Evolutionary conservation across 1,140 invertebrate genomes (phyloP), one percentile per base, ranked within the genome.

Genomic region (Drosophila triauraria): DNA sequence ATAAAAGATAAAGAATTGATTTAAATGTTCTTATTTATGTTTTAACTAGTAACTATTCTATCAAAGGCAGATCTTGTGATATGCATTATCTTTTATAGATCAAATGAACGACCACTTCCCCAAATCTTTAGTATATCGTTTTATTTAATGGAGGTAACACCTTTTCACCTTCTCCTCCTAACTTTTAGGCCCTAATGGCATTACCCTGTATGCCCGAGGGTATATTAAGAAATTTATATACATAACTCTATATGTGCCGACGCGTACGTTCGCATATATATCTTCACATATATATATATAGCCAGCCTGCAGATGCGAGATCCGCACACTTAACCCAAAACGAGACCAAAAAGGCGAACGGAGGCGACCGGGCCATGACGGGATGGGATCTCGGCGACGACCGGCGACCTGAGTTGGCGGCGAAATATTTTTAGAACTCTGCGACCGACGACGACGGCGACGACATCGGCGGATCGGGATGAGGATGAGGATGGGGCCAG

Each of bases 241-340:
- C 25, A 76, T 54, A 62, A 42, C 69, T 59, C 59, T 78, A 78
- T 58, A 75, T 59, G 42, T 50, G 68, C 57, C 38, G 27, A 43
- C 61, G 56, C 56, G 56, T 43, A 61, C 38, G 57, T 27, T 38
- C 32, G 7, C 20, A 72, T 53, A 35, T 30, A 51, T 50, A 77
- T 51, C 46, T 57, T 40, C 42, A 23, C 9, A 35, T 64, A 72
- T 71, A 53, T 38, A 69, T 65, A 74, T 74, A 75, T 53, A 75
- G 69, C 27, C 71, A 75, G 71, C 70, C 70, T 68, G 67, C 75
- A 80, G 71, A 68, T 83, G 81, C 63, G 67, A 61, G 67, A 78
- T 78, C 72, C 80, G 80, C 85, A 84, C 85, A 88, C 84, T 88
- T 88, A 88, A 88, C 84, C 84, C 84, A 90, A 88, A 78, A 84